These are phyloP conservation scores for Orgyia antiqua DNA, from an alignment of 2,888 invertebrate species.

Conservation along the genomic window DNA sequence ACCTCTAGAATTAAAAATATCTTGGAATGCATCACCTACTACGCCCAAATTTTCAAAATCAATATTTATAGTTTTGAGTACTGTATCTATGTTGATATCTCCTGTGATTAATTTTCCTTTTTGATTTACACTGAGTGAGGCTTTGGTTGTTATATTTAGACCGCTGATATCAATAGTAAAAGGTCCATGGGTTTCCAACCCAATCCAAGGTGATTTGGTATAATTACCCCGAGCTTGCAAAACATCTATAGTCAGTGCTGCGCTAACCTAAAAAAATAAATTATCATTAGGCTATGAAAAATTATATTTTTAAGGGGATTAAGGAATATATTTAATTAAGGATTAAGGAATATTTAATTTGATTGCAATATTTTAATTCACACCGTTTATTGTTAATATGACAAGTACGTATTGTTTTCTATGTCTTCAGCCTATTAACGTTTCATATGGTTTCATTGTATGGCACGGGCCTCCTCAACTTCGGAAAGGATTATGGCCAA, in stretches of 20 bases:
- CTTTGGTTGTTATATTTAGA: constrained; percentile 83
- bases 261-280: constrained; percentile 84
- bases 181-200: constrained; percentile 80
- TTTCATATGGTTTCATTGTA: too few species aligned
- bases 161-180: constrained; percentile 86
- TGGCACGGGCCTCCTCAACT: too few species aligned
- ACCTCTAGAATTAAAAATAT: constrained; percentile 89
- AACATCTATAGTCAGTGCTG: constrained; percentile 83
- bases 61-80: constrained; percentile 85
- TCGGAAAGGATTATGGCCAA: too few species aligned
- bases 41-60: constrained; percentile 91
- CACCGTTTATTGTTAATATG: too few species aligned
- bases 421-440: too few species aligned
- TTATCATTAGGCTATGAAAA: too few species aligned
- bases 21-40: constrained; percentile 82
- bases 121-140: constrained; percentile 83
- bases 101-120: constrained; percentile 88
- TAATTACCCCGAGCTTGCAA: constrained; percentile 87
- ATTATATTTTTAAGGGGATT: too few species aligned
- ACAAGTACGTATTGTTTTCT: too few species aligned
- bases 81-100: constrained; percentile 87
- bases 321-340: too few species aligned
- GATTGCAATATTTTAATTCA: too few species aligned
- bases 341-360: too few species aligned
- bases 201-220: constrained; percentile 83